These are phyloP conservation scores for Nilaparvata lugens DNA, from an alignment of 1,140 invertebrate species.

Conservation along the genomic window DNA sequence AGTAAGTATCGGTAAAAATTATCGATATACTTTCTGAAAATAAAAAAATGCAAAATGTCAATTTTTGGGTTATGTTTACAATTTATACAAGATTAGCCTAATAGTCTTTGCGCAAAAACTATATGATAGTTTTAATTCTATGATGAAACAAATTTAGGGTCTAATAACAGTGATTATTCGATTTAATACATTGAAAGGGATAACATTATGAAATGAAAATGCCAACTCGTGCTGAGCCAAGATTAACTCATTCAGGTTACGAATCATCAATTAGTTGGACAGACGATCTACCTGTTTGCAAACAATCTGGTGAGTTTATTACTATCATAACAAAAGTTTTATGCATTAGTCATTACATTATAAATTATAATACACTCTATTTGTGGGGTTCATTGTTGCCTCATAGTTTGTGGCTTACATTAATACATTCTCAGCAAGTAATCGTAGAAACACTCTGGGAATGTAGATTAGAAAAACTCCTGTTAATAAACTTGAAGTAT, in stretches of 20 bases:
- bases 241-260: conserved; percentile 28
- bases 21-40: too few relatives aligned
- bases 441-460: not conserved
- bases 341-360: not conserved
- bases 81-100: too few relatives aligned
- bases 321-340: not conserved
- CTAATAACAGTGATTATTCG: too few relatives aligned
- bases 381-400: not conserved
- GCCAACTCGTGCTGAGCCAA: conserved; percentile 24
- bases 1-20: too few relatives aligned
- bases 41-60: too few relatives aligned
- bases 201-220: not conserved
- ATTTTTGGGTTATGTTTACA: too few relatives aligned
- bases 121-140: too few relatives aligned
- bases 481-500: too few relatives aligned
- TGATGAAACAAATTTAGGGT: too few relatives aligned
- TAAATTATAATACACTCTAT: conserved; percentile 7
- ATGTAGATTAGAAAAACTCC: too few relatives aligned
- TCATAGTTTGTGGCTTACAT: not conserved
- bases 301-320: conserved; percentile 46
- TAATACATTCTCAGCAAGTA: not conserved
- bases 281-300: conserved; percentile 76
- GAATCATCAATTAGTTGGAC: conserved; percentile 56
- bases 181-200: too few relatives aligned
- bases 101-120: too few relatives aligned